Conservation (phyloP, 2,888 invertebrate species). For the Sphaerophoria rueppellii region DNA sequence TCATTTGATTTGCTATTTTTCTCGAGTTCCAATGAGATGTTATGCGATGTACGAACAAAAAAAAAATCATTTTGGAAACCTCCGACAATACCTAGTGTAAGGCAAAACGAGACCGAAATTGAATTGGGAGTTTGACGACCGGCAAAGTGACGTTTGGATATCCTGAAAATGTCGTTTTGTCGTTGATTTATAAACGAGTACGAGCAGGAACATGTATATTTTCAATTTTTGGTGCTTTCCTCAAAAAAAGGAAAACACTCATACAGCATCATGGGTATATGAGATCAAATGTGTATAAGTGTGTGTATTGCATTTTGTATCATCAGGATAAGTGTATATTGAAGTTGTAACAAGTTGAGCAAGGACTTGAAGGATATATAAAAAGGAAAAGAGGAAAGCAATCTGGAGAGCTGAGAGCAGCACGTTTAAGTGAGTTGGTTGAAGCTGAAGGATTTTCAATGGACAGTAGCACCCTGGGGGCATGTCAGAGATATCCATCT, state of each 20-base stretch:
- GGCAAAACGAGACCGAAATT: conserved; percentile 40
- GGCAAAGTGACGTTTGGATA: conserved; percentile 67
- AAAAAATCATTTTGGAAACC: background rate
- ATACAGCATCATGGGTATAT: conserved; percentile 24
- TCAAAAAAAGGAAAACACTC: conserved; percentile 21
- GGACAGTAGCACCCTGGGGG: conserved; percentile 24
- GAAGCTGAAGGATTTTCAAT: conserved; percentile 15
- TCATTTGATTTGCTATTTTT: conserved; percentile 44
- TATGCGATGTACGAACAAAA: background rate
- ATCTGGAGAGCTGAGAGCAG: background rate
- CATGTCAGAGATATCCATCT: conserved; percentile 22
- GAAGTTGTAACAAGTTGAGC: conserved; percentile 38
- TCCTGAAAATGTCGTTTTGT: conserved; percentile 54
- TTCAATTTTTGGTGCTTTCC: conserved; percentile 23
- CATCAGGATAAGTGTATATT: conserved; percentile 38
- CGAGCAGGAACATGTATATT: background rate
- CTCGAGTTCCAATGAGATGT: conserved; percentile 21
- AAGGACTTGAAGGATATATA: background rate
- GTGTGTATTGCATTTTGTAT: conserved; percentile 11
- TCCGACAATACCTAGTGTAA: background rate
- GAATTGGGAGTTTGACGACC: conserved; percentile 67
- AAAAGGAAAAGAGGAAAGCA: background rate
- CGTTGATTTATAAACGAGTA: conserved; percentile 30
- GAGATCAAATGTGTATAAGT: background rate
- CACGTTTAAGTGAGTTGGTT: conserved; percentile 33